Percentiles rank a stretch among this genome's conserved stretches.
These are phyloP conservation scores for Petromus typicus DNA, from an alignment of 2,113 vertebrate species.

Conservation along the genomic window DNA sequence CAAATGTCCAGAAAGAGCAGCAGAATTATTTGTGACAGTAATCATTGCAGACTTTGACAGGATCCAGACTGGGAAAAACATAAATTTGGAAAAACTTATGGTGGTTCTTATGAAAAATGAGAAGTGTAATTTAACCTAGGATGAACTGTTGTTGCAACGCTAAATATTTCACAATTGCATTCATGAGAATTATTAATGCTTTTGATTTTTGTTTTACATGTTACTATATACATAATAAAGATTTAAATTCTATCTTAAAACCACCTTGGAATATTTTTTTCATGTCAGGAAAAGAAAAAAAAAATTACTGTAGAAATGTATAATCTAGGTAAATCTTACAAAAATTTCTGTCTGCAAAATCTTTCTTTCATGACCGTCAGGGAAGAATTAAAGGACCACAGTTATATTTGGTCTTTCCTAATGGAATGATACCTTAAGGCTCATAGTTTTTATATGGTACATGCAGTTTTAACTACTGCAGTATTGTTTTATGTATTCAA, in stretches of 20 bases:
- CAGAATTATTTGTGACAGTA: not conserved
- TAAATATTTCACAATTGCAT: not conserved
- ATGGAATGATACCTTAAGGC: constrained; percentile 75
- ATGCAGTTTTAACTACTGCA: constrained; percentile 76
- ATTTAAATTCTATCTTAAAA: not conserved
- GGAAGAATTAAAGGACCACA: constrained; percentile 32
- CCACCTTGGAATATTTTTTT: not conserved
- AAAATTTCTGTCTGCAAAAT: constrained; percentile 22
- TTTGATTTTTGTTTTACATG: not conserved
- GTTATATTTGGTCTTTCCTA: constrained; percentile 75
- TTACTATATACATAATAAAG: not conserved
- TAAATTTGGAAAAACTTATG: not conserved
- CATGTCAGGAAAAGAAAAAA: not conserved
- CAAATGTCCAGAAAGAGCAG: not conserved
- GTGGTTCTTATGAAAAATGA: not conserved
- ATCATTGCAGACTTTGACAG: not conserved
- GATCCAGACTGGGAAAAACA: rapidly evolving
- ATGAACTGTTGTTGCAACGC: not conserved
- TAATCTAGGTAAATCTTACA: not conserved
- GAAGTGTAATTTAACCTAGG: not conserved
- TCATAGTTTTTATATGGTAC: constrained; percentile 79
- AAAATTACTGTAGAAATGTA: not conserved
- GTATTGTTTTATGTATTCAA: constrained; percentile 81
- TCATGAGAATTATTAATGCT: not conserved
- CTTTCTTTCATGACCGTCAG: constrained; percentile 66